These are phyloP conservation scores for Epizoanthus ramosus DNA, from an alignment of 92 coral and sea anemone genomes.

Conservation along the genomic window DNA sequence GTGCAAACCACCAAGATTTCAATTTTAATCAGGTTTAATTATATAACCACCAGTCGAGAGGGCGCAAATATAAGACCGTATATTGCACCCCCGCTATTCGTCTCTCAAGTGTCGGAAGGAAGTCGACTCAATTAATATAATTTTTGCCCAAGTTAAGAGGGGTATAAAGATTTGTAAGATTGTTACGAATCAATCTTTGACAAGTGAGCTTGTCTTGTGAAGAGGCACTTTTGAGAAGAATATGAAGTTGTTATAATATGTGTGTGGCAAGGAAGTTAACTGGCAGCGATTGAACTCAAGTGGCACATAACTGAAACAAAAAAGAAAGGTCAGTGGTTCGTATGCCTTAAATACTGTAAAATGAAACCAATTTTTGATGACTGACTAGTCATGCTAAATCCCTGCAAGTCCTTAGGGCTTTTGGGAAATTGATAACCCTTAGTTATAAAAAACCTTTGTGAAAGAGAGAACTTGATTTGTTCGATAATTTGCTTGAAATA, in stretches of 20 bases:
- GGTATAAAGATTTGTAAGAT: neutral
- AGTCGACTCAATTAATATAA: constrained; percentile 22
- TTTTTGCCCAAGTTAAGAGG: neutral
- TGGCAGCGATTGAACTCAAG: neutral
- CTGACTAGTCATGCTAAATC: no score
- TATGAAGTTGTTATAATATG: neutral
- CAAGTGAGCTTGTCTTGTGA: neutral
- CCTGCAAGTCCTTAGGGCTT: no score
- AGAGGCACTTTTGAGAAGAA: neutral
- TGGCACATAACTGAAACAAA: neutral
- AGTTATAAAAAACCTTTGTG: neutral
- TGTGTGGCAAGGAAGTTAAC: neutral
- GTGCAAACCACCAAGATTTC: constrained; percentile 26
- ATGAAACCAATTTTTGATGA: no score
- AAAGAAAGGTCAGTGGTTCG: neutral
- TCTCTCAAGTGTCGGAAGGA: constrained; percentile 28
- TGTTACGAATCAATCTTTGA: constrained; percentile 7
- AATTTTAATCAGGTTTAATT: constrained; percentile 35
- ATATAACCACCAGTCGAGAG: constrained; percentile 9
- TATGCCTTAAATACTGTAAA: no score
- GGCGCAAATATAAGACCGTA: neutral
- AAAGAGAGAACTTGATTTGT: neutral
- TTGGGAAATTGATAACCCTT: neutral
- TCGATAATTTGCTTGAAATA: neutral
- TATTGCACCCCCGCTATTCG: constrained; percentile 35